Evolutionary conservation across 64 coral and sea anemone species (phyloP).

Genomic region (Exaiptasia diaphana): DNA sequence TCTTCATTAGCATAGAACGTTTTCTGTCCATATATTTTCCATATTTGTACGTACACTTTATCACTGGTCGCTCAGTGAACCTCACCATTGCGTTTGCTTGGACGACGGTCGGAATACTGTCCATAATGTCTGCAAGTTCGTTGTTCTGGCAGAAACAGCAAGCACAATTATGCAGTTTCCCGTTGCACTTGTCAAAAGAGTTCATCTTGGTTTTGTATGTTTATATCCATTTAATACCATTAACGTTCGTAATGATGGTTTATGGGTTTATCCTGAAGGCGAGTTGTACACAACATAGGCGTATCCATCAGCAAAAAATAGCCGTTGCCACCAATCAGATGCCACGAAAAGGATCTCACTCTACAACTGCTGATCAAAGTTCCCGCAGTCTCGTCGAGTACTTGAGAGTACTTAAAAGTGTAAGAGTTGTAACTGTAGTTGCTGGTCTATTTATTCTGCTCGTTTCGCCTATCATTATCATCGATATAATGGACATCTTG

Average conservation of each 20-base stretch:
- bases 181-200: background rate
- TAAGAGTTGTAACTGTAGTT: conserved; percentile 51
- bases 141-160: background rate
- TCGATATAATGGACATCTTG: conserved; percentile 73
- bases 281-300: conserved; percentile 19
- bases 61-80: background rate
- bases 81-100: background rate
- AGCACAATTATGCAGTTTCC: conserved; percentile 43
- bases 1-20: conserved; percentile 53
- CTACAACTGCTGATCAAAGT: conserved; percentile 21
- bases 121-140: background rate
- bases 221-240: conserved; percentile 45
- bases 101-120: conserved; percentile 7
- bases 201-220: conserved; percentile 24
- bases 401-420: conserved; percentile 23
- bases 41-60: conserved; percentile 6
- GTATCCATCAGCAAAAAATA: conserved; percentile 40
- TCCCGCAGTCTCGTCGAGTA: background rate
- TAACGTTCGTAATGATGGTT: conserved; percentile 37
- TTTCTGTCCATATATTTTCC: conserved; percentile 56
- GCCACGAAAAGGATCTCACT: background rate
- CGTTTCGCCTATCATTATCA: conserved; percentile 65
- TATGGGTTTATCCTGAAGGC: conserved; percentile 76
- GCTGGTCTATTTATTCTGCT: conserved; percentile 77
- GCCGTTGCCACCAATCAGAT: background rate